Evolutionary conservation across 2,113 vertebrate genomes (phyloP).

Genomic region (Oxygymnocypris stewartii): DNA sequence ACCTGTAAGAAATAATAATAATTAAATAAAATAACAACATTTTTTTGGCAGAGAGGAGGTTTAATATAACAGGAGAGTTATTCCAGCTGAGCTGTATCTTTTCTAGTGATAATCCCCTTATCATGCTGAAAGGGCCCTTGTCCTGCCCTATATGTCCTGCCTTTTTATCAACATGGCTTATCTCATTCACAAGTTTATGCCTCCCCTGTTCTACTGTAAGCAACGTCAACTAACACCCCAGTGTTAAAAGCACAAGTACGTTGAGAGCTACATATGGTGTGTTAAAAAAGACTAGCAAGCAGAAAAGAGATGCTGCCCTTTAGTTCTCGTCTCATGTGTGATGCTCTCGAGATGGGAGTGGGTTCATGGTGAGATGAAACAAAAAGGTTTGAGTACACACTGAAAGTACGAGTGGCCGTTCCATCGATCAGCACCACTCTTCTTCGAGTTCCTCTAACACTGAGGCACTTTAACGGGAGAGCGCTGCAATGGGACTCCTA

Average conservation of each 20-base stretch:
- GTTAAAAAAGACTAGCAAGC: background rate
- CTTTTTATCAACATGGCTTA: background rate
- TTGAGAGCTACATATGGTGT: background rate
- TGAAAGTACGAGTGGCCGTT: background rate
- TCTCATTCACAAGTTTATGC: background rate
- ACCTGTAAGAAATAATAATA: background rate
- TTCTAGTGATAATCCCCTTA: constrained; percentile 10
- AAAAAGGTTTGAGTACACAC: constrained; percentile 28
- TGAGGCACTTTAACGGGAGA: background rate
- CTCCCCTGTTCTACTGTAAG: background rate
- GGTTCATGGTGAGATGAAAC: constrained; percentile 21
- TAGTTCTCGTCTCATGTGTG: background rate
- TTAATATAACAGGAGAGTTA: constrained; percentile 9
- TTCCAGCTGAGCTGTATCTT: background rate
- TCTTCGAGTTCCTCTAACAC: background rate
- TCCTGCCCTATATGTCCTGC: constrained; percentile 19
- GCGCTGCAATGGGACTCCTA: background rate
- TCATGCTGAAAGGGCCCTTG: background rate
- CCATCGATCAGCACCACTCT: background rate
- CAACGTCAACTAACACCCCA: background rate
- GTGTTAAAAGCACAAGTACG: constrained; percentile 29
- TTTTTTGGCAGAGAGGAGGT: constrained; percentile 16
- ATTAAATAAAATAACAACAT: background rate
- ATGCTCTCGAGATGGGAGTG: constrained; percentile 10
- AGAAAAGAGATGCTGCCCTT: background rate